These are phyloP conservation scores for Zeus faber DNA, from an alignment of 2,113 vertebrate genomes.

Conservation along the genomic window DNA sequence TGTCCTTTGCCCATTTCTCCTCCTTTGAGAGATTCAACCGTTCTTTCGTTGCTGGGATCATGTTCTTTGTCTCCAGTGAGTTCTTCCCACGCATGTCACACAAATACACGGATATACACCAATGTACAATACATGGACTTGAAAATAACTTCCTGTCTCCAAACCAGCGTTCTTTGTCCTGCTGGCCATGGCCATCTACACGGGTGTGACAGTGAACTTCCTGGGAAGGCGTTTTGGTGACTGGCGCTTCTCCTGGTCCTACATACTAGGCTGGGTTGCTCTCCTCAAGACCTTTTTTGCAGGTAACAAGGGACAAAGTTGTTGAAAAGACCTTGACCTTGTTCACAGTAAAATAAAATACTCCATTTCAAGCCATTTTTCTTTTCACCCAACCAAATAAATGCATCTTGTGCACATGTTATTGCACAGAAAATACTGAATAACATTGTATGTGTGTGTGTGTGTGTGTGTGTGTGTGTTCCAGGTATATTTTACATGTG, in stretches of 20 bases:
- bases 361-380: too few species aligned
- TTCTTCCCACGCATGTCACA: constrained; percentile 26
- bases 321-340: background rate
- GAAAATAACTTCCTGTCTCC: background rate
- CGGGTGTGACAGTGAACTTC: constrained; percentile 84
- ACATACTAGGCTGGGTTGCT: constrained; percentile 85
- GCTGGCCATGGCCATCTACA: constrained; percentile 83
- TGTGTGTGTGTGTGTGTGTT: too few species aligned
- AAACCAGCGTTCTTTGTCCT: constrained; percentile 78
- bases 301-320: constrained; percentile 62
- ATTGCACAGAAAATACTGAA: background rate
- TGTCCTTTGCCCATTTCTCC: constrained; percentile 82
- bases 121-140: background rate
- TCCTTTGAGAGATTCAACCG: constrained; percentile 80
- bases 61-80: constrained; percentile 87
- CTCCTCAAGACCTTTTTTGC: constrained; percentile 88
- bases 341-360: background rate
- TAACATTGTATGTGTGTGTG: too few species aligned
- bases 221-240: constrained; percentile 83
- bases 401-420: too few species aligned
- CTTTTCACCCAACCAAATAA: too few species aligned
- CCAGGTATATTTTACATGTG: constrained; percentile 88
- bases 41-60: constrained; percentile 81
- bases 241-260: constrained; percentile 90
- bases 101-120: background rate